Conservation (phyloP, 2,113 vertebrate genomes). For the Spheniscus mendiculus region DNA sequence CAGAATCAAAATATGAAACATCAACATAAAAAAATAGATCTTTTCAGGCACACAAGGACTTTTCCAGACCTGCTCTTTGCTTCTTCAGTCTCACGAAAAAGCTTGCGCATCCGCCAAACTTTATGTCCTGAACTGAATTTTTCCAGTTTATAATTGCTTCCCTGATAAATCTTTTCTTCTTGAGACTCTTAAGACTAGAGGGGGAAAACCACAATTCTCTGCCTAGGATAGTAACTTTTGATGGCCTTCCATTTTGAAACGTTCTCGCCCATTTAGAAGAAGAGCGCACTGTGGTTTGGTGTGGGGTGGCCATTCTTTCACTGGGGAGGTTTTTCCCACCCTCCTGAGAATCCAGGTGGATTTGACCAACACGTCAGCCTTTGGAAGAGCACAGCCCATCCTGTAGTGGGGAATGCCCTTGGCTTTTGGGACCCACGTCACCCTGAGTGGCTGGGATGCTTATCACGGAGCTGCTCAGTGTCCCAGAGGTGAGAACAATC, state of each 20-base stretch:
- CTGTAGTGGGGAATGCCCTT: not conserved
- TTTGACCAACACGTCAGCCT: not conserved
- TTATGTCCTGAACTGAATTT: not conserved
- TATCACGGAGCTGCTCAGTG: not conserved
- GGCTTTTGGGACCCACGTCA: rapidly evolving
- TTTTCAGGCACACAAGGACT: not conserved
- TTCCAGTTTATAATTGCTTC: not conserved
- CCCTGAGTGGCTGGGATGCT: not conserved
- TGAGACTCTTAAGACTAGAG: not conserved
- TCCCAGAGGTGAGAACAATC: too few species aligned
- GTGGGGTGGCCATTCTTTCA: not conserved
- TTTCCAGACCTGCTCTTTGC: not conserved
- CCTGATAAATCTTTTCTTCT: not conserved
- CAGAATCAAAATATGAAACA: not conserved
- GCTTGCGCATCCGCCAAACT: not conserved
- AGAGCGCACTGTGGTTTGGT: rapidly evolving
- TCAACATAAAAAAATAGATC: not conserved
- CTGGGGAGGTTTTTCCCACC: not conserved
- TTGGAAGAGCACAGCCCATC: not conserved
- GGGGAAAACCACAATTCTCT: not conserved
- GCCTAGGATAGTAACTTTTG: not conserved
- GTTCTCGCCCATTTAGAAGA: not conserved
- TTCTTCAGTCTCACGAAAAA: not conserved
- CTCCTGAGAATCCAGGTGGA: not conserved
- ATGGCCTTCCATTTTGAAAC: not conserved